phyloP scores from a whole-genome alignment of 1,140 invertebrate genomes.

The Drosophila mayri region DNA sequence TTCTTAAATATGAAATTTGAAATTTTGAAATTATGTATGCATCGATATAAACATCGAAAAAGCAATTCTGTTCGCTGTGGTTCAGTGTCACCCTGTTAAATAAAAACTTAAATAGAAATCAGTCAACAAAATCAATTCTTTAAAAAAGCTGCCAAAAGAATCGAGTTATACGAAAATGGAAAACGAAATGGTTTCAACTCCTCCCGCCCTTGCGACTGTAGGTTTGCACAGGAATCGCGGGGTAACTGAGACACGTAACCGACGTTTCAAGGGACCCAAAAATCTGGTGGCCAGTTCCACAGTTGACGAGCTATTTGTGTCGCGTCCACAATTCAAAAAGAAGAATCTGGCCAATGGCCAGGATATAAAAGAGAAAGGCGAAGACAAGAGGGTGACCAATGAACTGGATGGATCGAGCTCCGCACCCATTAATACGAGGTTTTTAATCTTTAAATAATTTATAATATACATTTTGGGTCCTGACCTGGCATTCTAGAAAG shows the following conservation, averaged over 20 bases:
- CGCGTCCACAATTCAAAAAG: slow-evolving; percentile 41
- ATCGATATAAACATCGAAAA: no score
- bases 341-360: not conserved
- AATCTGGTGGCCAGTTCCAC: not conserved
- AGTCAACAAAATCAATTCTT: not conserved
- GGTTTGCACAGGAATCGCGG: slow-evolving; percentile 34
- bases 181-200: slow-evolving; percentile 22
- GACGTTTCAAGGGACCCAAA: slow-evolving; percentile 18
- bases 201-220: slow-evolving; percentile 39
- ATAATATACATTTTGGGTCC: no score
- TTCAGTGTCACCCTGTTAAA: no score
- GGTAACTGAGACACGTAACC: slow-evolving; percentile 29
- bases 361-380: not conserved
- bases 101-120: no score
- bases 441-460: not conserved
- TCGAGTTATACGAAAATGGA: not conserved
- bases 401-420: no score
- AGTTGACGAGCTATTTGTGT: slow-evolving; percentile 59
- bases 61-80: no score
- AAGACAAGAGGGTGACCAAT: not conserved
- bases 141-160: not conserved
- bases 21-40: no score
- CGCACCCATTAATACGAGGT: not conserved
- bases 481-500: slow-evolving; percentile 9
- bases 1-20: no score